phyloP scores from a whole-genome alignment of 2,113 vertebrate genomes.

The Brienomyrus longianalis region DNA sequence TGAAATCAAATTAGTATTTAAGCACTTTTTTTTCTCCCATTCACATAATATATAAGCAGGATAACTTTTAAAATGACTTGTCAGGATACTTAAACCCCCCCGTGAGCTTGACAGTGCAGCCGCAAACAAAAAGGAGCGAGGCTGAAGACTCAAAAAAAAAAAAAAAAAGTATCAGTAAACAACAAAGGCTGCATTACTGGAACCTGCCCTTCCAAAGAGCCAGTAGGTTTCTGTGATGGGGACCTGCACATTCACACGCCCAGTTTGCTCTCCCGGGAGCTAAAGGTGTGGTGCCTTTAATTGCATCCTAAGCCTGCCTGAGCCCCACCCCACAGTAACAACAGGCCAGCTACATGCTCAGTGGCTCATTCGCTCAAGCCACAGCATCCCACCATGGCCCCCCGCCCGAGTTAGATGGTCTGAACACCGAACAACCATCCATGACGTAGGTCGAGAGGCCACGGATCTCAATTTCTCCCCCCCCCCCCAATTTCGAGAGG shows the following conservation, averaged over 20 bases:
- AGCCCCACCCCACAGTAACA: neutral
- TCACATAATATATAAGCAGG: constrained; percentile 12
- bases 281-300: constrained; percentile 24
- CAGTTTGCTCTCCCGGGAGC: constrained; percentile 69
- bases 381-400: no score
- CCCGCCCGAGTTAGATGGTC: neutral
- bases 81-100: neutral
- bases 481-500: neutral
- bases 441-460: neutral
- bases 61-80: constrained; percentile 9
- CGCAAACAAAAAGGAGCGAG: neutral
- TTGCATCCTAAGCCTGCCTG: constrained; percentile 3
- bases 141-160: neutral
- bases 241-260: constrained; percentile 66
- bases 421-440: neutral
- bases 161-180: neutral
- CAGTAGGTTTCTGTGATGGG: no score
- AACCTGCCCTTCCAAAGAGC: neutral
- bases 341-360: neutral
- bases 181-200: neutral
- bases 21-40: constrained; percentile 42
- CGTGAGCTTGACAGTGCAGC: constrained; percentile 5
- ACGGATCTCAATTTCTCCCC: neutral
- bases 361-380: neutral
- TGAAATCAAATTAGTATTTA: constrained; percentile 61